A percentile compares a stretch with the other conserved stretches of the same genome.
These are phyloP conservation scores for Hydrochoerus hydrochaeris DNA, from an alignment of 2,113 vertebrate species.

Conservation along the genomic window DNA sequence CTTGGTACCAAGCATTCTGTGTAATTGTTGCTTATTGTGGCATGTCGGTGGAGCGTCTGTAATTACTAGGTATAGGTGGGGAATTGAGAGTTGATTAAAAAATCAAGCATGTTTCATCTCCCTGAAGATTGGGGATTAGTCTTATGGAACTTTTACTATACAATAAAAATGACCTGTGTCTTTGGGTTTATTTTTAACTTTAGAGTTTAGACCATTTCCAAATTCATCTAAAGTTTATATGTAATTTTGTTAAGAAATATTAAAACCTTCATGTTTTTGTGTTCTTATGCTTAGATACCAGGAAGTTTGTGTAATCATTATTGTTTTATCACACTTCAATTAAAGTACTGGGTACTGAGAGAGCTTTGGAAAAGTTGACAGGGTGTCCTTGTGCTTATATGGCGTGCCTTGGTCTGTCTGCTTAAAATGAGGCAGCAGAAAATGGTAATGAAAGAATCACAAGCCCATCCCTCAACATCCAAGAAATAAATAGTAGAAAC, in stretches of 20 bases:
- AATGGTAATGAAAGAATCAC: background rate
- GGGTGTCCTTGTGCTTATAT: background rate
- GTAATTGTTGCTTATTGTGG: background rate
- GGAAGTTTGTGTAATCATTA: background rate
- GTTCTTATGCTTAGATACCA: background rate
- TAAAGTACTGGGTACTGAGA: background rate
- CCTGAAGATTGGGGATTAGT: background rate
- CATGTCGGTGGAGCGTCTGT: background rate
- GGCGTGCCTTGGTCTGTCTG: background rate
- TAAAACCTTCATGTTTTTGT: background rate
- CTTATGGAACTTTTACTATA: background rate
- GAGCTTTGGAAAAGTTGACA: background rate
- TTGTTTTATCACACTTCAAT: background rate
- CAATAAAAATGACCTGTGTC: background rate
- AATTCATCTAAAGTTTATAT: background rate
- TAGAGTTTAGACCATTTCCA: background rate
- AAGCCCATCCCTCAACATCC: background rate
- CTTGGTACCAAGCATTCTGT: background rate
- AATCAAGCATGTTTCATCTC: background rate
- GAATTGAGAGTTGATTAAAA: constrained; percentile 15
- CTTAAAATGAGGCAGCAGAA: constrained; percentile 12
- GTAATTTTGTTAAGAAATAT: background rate
- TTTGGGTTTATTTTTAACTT: background rate
- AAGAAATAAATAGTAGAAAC: background rate
- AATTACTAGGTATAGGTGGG: background rate